A percentile compares a stretch with the other conserved stretches of the same genome.
Conservation (phyloP, 23 tunicate genomes). For the Botrylloides violaceus region DNA sequence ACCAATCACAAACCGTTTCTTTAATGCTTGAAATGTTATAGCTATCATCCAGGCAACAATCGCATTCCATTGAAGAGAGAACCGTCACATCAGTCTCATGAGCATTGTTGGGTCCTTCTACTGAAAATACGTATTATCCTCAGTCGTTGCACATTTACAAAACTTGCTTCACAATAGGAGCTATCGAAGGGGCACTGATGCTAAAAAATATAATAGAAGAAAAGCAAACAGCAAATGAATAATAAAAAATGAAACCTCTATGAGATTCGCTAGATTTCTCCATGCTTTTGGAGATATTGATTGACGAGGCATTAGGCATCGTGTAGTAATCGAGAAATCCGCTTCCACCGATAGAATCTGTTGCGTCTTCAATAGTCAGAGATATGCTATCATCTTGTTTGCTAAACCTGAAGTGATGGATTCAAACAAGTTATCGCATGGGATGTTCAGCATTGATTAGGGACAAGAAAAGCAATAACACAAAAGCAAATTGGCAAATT, state of each 20-base stretch:
- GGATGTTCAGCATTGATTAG: no score
- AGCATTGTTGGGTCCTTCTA: no score
- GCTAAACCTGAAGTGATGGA: constrained; percentile 28
- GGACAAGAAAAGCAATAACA: no score
- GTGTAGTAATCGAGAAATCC: constrained; percentile 3
- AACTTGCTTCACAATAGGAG: no score
- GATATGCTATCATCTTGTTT: constrained; percentile 67
- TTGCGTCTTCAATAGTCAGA: constrained; percentile 58
- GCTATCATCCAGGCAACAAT: background rate
- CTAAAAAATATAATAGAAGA: no score
- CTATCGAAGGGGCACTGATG: no score
- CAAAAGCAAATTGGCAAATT: no score
- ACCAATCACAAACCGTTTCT: constrained; percentile 26
- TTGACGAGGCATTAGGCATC: constrained; percentile 1
- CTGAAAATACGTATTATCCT: no score
- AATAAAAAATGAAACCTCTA: background rate
- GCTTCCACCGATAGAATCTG: constrained; percentile 14
- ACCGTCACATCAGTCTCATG: background rate
- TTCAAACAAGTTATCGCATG: no score
- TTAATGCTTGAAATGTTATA: constrained; percentile 11
- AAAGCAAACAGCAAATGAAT: no score
- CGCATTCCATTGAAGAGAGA: background rate
- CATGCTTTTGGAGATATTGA: background rate
- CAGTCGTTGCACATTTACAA: no score
- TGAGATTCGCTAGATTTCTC: background rate